Evolutionary conservation across 2,113 vertebrate genomes (phyloP).

Genomic region (Ciconia boyciana): DNA sequence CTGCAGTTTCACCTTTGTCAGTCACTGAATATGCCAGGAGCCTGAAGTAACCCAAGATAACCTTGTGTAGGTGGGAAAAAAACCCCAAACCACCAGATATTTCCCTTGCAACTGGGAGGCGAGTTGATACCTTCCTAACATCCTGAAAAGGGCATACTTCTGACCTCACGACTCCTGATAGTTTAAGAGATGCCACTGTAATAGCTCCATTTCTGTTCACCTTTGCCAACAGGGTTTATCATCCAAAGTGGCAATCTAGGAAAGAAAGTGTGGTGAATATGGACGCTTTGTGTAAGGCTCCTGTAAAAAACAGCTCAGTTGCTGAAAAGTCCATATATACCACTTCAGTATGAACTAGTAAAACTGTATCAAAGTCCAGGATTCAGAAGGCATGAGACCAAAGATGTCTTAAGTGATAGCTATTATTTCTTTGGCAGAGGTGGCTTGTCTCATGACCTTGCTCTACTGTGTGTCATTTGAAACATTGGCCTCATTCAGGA

Average conservation of each 20-base stretch:
- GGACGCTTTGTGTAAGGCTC: neutral
- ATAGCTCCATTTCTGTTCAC: neutral
- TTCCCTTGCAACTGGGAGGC: neutral
- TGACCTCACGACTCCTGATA: neutral
- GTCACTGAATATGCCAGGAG: neutral
- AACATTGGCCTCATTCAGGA: neutral
- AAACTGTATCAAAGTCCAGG: neutral
- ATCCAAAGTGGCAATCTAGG: neutral
- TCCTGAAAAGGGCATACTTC: neutral
- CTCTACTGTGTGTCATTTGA: neutral
- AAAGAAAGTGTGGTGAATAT: neutral
- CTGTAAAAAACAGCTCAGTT: neutral
- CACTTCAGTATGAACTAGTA: neutral
- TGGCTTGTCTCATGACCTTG: neutral
- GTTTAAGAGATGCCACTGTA: neutral
- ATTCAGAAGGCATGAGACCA: neutral
- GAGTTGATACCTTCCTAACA: neutral
- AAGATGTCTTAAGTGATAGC: neutral
- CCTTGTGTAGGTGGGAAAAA: neutral
- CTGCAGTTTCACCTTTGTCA: neutral
- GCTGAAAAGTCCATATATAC: neutral
- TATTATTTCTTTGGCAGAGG: neutral
- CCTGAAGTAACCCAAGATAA: neutral
- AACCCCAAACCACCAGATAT: neutral
- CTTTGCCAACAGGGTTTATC: neutral